Evolutionary conservation across 2,888 invertebrate species (phyloP).

Genomic region (Drosophila melanocephala): DNA sequence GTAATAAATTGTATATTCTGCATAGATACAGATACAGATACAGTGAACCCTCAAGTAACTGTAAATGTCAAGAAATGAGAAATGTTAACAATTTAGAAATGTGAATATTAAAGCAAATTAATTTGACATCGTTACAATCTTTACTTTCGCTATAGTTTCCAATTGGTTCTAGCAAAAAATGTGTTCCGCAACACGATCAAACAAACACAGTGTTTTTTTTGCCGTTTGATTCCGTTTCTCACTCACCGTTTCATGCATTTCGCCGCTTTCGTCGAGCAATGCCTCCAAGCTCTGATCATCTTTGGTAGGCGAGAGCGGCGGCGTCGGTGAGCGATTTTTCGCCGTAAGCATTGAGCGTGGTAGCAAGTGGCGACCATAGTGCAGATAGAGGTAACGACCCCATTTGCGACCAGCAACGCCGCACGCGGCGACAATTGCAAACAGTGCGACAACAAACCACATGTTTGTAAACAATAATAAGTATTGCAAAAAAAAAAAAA

Average conservation of each 20-base stretch:
- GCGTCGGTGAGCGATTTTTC: constrained; percentile 84
- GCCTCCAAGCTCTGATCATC: constrained; percentile 84
- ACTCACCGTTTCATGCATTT: constrained; percentile 85
- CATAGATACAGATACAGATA: background rate
- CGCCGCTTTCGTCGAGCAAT: constrained; percentile 83
- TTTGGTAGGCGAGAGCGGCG: constrained; percentile 82
- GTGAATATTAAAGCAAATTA: background rate
- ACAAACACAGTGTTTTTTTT: background rate
- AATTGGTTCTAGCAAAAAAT: background rate
- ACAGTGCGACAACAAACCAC: constrained; percentile 81
- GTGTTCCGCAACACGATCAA: background rate
- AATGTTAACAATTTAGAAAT: too few relatives aligned
- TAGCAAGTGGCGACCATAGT: constrained; percentile 82
- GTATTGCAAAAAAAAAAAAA: background rate
- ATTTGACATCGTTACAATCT: background rate
- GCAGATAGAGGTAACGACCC: constrained; percentile 84
- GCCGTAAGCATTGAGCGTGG: constrained; percentile 79
- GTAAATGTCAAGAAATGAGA: background rate
- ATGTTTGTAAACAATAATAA: constrained; percentile 66
- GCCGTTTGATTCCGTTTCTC: background rate
- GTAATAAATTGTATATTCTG: background rate
- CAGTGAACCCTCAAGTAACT: background rate
- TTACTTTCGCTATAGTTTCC: background rate
- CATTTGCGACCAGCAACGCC: constrained; percentile 82
- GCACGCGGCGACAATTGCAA: constrained; percentile 68